Evolutionary conservation across 2,113 vertebrate species (phyloP).

Genomic region (Tenrec ecaudatus): DNA sequence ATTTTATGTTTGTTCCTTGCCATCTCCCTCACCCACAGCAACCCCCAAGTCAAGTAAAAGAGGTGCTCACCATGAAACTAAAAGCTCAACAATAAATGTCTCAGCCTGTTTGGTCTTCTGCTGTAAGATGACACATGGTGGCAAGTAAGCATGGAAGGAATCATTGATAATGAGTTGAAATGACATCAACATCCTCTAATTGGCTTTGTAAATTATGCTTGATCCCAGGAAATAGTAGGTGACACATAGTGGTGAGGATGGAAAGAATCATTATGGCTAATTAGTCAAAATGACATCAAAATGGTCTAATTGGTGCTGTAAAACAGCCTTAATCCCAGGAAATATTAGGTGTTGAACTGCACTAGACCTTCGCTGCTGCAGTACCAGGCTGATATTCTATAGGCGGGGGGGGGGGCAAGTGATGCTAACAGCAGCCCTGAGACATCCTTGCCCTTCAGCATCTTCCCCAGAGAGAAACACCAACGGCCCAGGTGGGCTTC

Average conservation of each 20-base stretch:
- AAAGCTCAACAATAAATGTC: conserved; percentile 53
- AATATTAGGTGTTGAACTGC: background rate
- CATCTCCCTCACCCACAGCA: background rate
- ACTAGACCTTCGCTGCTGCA: conserved; percentile 40
- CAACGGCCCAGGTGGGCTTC: conserved; percentile 26
- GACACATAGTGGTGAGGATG: background rate
- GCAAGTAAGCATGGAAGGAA: background rate
- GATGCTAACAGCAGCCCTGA: background rate
- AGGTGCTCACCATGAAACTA: conserved; percentile 38
- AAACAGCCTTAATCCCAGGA: background rate
- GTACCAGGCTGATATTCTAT: conserved; percentile 6
- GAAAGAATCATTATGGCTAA: conserved; percentile 48
- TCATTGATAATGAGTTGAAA: conserved; percentile 63
- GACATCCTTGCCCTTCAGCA: background rate
- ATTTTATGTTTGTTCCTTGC: conserved; percentile 57
- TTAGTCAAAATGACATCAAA: conserved; percentile 56
- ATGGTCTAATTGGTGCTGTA: conserved; percentile 46
- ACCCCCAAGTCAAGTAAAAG: conserved; percentile 8
- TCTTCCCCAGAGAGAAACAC: conserved; percentile 33
- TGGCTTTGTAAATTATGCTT: conserved; percentile 50
- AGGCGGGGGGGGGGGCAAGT: background rate
- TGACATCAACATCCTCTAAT: conserved; percentile 45
- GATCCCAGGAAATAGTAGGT: conserved; percentile 43
- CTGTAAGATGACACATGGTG: conserved; percentile 9
- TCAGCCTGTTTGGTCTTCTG: background rate